A percentile compares a stretch with the other conserved stretches of the same genome.
Conservation (phyloP, 92 coral and sea anemone genomes). For the Porites lobata region DNA sequence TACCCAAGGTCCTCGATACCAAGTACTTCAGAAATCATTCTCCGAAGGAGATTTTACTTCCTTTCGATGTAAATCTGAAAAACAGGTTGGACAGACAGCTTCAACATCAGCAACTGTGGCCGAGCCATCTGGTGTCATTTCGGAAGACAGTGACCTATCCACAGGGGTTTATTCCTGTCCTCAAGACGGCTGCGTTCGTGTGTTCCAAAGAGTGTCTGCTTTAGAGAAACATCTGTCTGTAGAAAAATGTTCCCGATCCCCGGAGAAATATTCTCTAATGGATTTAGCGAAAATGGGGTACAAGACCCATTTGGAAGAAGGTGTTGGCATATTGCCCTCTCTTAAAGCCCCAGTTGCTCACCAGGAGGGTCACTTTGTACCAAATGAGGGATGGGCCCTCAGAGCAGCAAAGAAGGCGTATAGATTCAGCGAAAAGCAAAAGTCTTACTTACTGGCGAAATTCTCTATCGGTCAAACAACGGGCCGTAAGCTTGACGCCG, state of each 20-base stretch:
- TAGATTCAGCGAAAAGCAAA: slow-evolving; percentile 40
- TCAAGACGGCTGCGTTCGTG: too few relatives aligned
- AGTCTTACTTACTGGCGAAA: too few relatives aligned
- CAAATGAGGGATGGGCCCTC: slow-evolving; percentile 61
- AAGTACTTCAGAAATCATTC: too few relatives aligned
- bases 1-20: too few relatives aligned
- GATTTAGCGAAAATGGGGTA: slow-evolving; percentile 64
- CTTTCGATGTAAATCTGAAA: not conserved
- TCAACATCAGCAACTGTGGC: slow-evolving; percentile 26
- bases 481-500: slow-evolving; percentile 36
- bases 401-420: slow-evolving; percentile 40
- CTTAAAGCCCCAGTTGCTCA: slow-evolving; percentile 36
- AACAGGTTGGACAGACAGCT: slow-evolving; percentile 8
- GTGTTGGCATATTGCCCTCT: slow-evolving; percentile 44
- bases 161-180: slow-evolving; percentile 28
- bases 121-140: slow-evolving; percentile 26
- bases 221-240: slow-evolving; percentile 58
- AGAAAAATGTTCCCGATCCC: slow-evolving; percentile 46
- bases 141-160: slow-evolving; percentile 12
- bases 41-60: too few relatives aligned
- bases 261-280: slow-evolving; percentile 55
- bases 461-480: too few relatives aligned
- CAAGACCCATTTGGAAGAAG: slow-evolving; percentile 47
- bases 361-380: slow-evolving; percentile 17
- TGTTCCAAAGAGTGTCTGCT: not conserved